Base-by-base conservation (phyloP, 2,888 invertebrate species). In the Teleogryllus oceanicus region DNA sequence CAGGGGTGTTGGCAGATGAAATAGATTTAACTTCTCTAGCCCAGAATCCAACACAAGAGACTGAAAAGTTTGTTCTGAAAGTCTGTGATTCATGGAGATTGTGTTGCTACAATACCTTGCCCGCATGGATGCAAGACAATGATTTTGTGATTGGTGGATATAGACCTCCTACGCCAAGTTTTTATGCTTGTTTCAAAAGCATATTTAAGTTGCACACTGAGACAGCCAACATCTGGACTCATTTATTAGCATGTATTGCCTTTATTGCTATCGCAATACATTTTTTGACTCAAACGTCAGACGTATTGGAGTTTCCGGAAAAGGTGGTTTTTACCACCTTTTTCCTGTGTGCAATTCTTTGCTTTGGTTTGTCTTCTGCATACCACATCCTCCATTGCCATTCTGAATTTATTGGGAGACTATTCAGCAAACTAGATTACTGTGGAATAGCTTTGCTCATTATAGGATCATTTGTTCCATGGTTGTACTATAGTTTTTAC, bases 171-270 rank as follows among this genome's bases (percentile, higher is more conserved):
- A 89, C 99, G 83, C 97, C 97, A 49, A 97, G 97, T 49, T 98
- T 99, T 87, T 92, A 94, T 84, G 97, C 96, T 18, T 99, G 99
- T 86, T 98, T 99, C 87, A 96, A 95, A 85, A 98, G 97, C 81
- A 98, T 99, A 84, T 99, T 99, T 88, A 92, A 98, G 83, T 92
- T 99, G 84, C 99, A 99, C 89, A 99, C 99, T 1, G 99, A 99
- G 89, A 99, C 99, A 16, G 98, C 98, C 78, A 99, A 99, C 86
- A 99, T 99, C 84, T 99, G 99, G 99, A 98, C 97, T 62, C 97
- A 98, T 88, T 89, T 98, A 82, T 89, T 97, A 89, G 95, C 96
- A 82, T 96, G 96, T 86, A 92, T 96, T 78, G 95, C 95, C 3
- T 96, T 96, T 85, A 93, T 95, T 84, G 95, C 88, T 78, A 91